Evolutionary conservation across 2,888 invertebrate genomes (phyloP).

Genomic region (Nymphalis c-album): DNA sequence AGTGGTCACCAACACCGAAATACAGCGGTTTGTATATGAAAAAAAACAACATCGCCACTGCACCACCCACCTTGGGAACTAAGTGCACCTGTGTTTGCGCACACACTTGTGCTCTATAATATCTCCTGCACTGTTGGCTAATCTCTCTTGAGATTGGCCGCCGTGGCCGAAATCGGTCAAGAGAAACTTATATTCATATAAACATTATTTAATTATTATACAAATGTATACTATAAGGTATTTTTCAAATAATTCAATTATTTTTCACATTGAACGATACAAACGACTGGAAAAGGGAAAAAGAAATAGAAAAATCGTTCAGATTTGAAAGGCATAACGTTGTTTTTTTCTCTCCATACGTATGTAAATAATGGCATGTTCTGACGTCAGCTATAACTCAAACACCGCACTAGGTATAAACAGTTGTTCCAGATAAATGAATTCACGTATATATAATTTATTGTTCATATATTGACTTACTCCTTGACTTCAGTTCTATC

Average conservation of each 20-base stretch:
- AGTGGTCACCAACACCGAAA: too few relatives aligned
- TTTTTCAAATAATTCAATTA: too few relatives aligned
- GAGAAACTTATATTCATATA: too few relatives aligned
- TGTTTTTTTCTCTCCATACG: neutral
- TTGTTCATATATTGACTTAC: neutral
- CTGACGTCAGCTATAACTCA: constrained; percentile 18
- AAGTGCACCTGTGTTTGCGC: too few relatives aligned
- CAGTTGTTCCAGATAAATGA: neutral
- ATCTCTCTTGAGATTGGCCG: too few relatives aligned
- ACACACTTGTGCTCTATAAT: too few relatives aligned
- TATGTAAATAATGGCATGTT: neutral
- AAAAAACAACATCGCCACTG: too few relatives aligned
- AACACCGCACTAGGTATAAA: constrained; percentile 20
- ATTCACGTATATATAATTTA: neutral
- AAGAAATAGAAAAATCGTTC: neutral
- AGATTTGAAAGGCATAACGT: neutral
- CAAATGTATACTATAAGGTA: neutral
- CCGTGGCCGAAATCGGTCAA: too few relatives aligned
- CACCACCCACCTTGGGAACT: too few relatives aligned
- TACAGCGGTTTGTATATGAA: too few relatives aligned
- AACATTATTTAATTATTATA: neutral
- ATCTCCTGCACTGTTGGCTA: too few relatives aligned
- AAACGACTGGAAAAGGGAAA: neutral
- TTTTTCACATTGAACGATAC: neutral
- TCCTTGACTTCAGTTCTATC: too few relatives aligned